A percentile compares a stretch with the other conserved stretches of the same genome.
phyloP scores from a whole-genome alignment of 2,113 vertebrate species.

The Psophia crepitans region DNA sequence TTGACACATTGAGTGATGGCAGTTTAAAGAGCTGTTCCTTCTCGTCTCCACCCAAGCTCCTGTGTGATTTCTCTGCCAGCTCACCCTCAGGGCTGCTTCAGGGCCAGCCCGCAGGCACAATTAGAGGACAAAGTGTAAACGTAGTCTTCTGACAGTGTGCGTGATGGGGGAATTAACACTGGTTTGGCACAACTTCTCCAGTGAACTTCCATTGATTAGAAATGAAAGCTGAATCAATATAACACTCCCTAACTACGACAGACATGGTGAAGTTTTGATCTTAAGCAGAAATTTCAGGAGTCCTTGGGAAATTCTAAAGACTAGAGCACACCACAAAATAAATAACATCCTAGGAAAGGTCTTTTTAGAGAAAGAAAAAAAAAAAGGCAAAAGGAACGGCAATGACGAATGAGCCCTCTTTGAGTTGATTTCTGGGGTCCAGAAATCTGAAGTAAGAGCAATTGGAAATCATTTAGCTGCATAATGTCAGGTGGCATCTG shows the following conservation, averaged over 20 bases:
- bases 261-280: neutral
- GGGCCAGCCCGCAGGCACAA: slow-evolving; percentile 23
- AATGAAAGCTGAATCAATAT: slow-evolving; percentile 43
- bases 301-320: neutral
- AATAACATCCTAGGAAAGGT: neutral
- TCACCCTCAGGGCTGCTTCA: slow-evolving; percentile 7
- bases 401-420: neutral
- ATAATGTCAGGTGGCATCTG: neutral
- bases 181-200: slow-evolving; percentile 10
- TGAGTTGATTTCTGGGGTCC: neutral
- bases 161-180: neutral
- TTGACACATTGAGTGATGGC: neutral
- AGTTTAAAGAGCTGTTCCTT: neutral
- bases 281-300: neutral
- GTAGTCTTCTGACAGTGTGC: neutral
- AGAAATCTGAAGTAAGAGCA: neutral
- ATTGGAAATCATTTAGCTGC: neutral
- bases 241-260: neutral
- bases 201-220: slow-evolving; percentile 12
- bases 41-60: neutral
- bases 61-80: neutral
- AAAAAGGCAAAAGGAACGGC: neutral
- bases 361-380: neutral
- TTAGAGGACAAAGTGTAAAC: slow-evolving; percentile 32
- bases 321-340: neutral